Conservation (phyloP, 2,113 vertebrate genomes). For the Bubo scandiacus region DNA sequence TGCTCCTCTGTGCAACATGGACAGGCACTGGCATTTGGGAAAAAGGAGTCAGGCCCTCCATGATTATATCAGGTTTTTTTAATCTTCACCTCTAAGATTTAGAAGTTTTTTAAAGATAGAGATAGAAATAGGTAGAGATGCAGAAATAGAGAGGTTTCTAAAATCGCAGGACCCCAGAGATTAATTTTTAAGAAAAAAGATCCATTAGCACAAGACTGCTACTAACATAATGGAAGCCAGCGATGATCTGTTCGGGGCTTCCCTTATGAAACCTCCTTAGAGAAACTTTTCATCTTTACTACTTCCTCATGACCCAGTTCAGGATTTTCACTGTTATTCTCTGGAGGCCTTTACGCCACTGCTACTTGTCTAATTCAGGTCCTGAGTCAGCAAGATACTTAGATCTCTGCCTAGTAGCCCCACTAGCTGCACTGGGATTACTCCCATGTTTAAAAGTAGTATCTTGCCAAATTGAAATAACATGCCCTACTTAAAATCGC, state of each 20-base stretch:
- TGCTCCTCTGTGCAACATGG: not conserved
- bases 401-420: slow-evolving; percentile 39
- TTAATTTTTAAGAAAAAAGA: slow-evolving; percentile 14
- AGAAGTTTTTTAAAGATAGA: not conserved
- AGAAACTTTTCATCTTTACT: slow-evolving; percentile 68
- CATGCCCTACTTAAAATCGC: slow-evolving; percentile 48
- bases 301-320: slow-evolving; percentile 65
- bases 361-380: slow-evolving; percentile 43
- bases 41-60: not conserved
- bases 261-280: slow-evolving; percentile 49
- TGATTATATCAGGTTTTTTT: not conserved
- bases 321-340: slow-evolving; percentile 55
- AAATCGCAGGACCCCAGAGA: slow-evolving; percentile 36
- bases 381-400: slow-evolving; percentile 59
- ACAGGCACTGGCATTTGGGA: not conserved
- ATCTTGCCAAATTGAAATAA: slow-evolving; percentile 53
- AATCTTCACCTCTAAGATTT: not conserved
- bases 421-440: slow-evolving; percentile 40
- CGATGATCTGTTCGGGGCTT: slow-evolving; percentile 6
- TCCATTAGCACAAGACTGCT: not conserved
- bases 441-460: slow-evolving; percentile 32
- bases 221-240: slow-evolving; percentile 42
- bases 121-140: not conserved
- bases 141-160: slow-evolving; percentile 24
- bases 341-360: slow-evolving; percentile 34